phyloP scores from a whole-genome alignment of 1,140 invertebrate species.

The Drosophila busckii region DNA sequence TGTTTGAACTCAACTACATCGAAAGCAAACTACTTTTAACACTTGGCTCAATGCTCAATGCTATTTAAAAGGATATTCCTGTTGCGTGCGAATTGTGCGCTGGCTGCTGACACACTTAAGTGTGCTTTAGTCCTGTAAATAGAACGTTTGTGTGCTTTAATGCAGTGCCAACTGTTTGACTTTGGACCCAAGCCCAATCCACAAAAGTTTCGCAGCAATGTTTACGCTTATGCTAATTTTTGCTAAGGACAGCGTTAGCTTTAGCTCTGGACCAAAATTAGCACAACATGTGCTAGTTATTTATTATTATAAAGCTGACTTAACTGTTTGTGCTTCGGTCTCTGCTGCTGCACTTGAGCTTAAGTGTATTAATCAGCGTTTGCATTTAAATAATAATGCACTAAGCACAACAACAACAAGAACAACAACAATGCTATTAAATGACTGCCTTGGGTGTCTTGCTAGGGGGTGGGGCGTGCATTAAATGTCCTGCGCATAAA shows the following conservation, averaged over 20 bases:
- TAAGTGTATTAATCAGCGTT: constrained; percentile 32
- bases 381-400: constrained; percentile 40
- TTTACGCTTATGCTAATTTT: constrained; percentile 74
- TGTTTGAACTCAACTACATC: too few relatives aligned
- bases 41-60: too few relatives aligned
- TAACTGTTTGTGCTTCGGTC: not conserved
- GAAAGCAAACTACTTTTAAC: too few relatives aligned
- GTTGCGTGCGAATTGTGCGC: too few relatives aligned
- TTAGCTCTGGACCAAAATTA: too few relatives aligned
- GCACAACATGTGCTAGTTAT: constrained; percentile 19
- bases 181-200: constrained; percentile 27
- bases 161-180: constrained; percentile 67
- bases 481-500: constrained; percentile 70
- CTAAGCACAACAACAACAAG: too few relatives aligned
- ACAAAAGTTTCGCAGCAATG: constrained; percentile 65
- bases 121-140: too few relatives aligned
- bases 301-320: constrained; percentile 3
- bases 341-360: constrained; percentile 1
- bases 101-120: too few relatives aligned
- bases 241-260: constrained; percentile 32
- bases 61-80: too few relatives aligned
- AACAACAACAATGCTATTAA: constrained; percentile 4
- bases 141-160: constrained; percentile 60
- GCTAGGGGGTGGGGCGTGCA: too few relatives aligned
- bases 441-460: constrained; percentile 1